A percentile compares a stretch with the other conserved stretches of the same genome.
Conservation (phyloP, 1,140 invertebrate genomes). For the Drosophila hydei region DNA sequence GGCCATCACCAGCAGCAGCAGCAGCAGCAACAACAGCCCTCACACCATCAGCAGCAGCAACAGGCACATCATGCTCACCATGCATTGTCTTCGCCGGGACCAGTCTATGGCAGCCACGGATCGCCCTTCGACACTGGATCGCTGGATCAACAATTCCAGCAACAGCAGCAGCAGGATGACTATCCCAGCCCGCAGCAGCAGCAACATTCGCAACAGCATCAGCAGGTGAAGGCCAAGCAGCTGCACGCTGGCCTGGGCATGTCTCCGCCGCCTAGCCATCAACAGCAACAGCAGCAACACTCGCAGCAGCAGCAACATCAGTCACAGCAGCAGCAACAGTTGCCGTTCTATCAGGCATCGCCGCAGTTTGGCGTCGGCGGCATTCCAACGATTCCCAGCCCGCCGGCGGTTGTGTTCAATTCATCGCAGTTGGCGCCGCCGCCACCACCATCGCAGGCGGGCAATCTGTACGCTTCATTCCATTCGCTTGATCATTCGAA, state of each 20-base stretch:
- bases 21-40: constrained; percentile 84
- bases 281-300: constrained; percentile 69
- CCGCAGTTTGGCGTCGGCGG: constrained; percentile 88
- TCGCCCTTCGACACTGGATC: constrained; percentile 75
- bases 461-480: constrained; percentile 90
- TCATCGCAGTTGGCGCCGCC: constrained; percentile 88
- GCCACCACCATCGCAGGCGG: constrained; percentile 89
- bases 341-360: constrained; percentile 83
- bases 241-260: constrained; percentile 72
- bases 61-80: constrained; percentile 86
- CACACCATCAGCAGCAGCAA: constrained; percentile 61
- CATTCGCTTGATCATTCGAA: constrained; percentile 84
- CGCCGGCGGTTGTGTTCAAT: constrained; percentile 91
- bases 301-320: constrained; percentile 62
- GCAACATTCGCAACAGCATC: constrained; percentile 60
- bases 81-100: constrained; percentile 73
- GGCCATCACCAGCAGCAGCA: constrained; percentile 85
- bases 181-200: constrained; percentile 80
- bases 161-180: constrained; percentile 64
- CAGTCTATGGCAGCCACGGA: constrained; percentile 68
- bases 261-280: constrained; percentile 83
- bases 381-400: constrained; percentile 92
- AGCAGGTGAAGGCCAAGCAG: constrained; percentile 64
- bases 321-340: constrained; percentile 69
- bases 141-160: constrained; percentile 77